Conservation (phyloP, 2,797 vertebrate genomes). For the Calcarius lapponicus region DNA sequence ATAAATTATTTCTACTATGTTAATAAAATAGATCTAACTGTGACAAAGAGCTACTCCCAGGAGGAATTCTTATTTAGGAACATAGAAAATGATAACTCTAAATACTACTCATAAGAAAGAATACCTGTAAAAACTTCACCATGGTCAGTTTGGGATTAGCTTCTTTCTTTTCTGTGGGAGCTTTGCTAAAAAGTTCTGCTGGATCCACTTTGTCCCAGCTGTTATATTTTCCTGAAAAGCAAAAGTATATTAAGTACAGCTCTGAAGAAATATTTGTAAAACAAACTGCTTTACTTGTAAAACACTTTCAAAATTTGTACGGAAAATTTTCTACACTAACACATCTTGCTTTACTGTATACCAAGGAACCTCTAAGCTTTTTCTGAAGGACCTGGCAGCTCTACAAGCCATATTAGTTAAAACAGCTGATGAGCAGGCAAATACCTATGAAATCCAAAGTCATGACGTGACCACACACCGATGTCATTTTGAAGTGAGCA, state of each 20-base stretch:
- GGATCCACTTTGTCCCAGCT: slow-evolving; percentile 99
- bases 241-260: not conserved
- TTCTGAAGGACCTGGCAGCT: not conserved
- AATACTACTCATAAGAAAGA: not conserved
- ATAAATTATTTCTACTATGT: not conserved
- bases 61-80: not conserved
- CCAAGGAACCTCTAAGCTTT: not conserved
- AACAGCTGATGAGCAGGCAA: not conserved
- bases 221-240: slow-evolving; percentile 90
- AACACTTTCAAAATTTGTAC: not conserved
- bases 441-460: slow-evolving; percentile 95
- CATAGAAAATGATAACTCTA: accelerated
- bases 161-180: slow-evolving; percentile 98
- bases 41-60: not conserved
- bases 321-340: not conserved
- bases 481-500: slow-evolving; percentile 94
- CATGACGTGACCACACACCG: slow-evolving; percentile 97
- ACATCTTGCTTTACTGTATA: not conserved
- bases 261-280: not conserved
- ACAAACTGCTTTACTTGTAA: not conserved
- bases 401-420: accelerated
- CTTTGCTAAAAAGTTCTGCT: slow-evolving; percentile 95
- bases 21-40: not conserved
- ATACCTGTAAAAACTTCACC: slow-evolving; percentile 96
- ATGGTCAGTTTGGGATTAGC: slow-evolving; percentile 96